Evolutionary conservation across 2,888 invertebrate genomes (phyloP).

Genomic region (Chloromyia formosa): DNA sequence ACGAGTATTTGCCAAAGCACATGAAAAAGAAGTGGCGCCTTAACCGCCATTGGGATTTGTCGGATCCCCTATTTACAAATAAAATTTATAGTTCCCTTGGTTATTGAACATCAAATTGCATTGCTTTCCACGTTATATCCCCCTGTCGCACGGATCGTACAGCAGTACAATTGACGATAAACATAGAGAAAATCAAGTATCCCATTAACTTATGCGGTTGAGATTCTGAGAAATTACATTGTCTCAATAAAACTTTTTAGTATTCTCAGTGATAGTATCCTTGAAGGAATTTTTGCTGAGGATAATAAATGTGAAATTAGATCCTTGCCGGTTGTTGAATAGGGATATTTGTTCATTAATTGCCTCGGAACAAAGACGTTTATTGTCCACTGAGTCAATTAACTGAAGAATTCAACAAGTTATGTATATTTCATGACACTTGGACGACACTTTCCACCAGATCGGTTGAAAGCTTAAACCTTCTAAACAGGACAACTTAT

Average conservation of each 20-base stretch:
- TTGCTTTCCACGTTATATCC: background rate
- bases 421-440: slow-evolving; percentile 11
- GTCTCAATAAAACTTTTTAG: slow-evolving; percentile 20
- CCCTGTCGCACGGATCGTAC: background rate
- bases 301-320: slow-evolving; percentile 27
- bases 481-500: too few relatives aligned
- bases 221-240: background rate
- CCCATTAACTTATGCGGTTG: slow-evolving; percentile 11
- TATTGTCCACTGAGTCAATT: slow-evolving; percentile 17
- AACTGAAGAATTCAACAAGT: slow-evolving; percentile 36
- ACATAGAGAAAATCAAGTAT: slow-evolving; percentile 13
- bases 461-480: too few relatives aligned
- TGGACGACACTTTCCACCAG: too few relatives aligned
- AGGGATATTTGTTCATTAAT: slow-evolving; percentile 28
- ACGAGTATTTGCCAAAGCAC: too few relatives aligned
- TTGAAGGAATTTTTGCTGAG: slow-evolving; percentile 9
- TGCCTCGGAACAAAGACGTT: slow-evolving; percentile 10
- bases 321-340: slow-evolving; percentile 8
- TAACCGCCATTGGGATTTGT: too few relatives aligned
- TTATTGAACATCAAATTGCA: background rate
- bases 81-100: background rate
- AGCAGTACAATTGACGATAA: background rate
- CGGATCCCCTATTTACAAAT: background rate
- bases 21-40: too few relatives aligned
- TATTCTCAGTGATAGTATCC: background rate